Conservation (phyloP, 1,140 invertebrate species). For the Aphaenogaster floridana region DNA sequence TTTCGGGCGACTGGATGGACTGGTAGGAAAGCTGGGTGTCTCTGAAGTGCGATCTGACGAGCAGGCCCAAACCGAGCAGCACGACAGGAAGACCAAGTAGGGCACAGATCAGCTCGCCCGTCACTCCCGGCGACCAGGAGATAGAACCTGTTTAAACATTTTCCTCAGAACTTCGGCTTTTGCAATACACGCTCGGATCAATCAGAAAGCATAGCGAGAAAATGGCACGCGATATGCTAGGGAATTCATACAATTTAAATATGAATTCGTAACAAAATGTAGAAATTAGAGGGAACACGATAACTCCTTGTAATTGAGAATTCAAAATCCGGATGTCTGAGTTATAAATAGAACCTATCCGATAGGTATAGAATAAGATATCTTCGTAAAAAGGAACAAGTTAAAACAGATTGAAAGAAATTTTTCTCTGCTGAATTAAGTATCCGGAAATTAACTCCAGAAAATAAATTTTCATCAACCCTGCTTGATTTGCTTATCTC, state of each 20-base stretch:
- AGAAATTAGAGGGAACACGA: not conserved
- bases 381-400: not conserved
- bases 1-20: slow-evolving; percentile 74
- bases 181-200: not conserved
- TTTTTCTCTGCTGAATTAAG: not conserved
- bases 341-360: not conserved
- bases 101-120: slow-evolving; percentile 88
- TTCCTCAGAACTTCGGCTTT: slow-evolving; percentile 24
- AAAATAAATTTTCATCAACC: not conserved
- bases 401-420: not conserved
- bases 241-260: not conserved
- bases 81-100: slow-evolving; percentile 88
- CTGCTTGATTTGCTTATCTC: not conserved
- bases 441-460: not conserved
- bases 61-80: slow-evolving; percentile 86
- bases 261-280: not conserved
- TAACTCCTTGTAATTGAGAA: not conserved
- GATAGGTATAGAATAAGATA: not conserved
- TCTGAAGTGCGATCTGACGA: slow-evolving; percentile 87
- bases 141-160: slow-evolving; percentile 82
- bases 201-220: not conserved
- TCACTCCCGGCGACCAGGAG: slow-evolving; percentile 87
- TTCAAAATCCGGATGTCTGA: not conserved
- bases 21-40: slow-evolving; percentile 80
- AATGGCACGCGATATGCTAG: not conserved